Percentiles rank a stretch among this genome's conserved stretches.
Evolutionary conservation across 2,113 vertebrate genomes (phyloP).

Genomic region (Stigmatopora nigra): DNA sequence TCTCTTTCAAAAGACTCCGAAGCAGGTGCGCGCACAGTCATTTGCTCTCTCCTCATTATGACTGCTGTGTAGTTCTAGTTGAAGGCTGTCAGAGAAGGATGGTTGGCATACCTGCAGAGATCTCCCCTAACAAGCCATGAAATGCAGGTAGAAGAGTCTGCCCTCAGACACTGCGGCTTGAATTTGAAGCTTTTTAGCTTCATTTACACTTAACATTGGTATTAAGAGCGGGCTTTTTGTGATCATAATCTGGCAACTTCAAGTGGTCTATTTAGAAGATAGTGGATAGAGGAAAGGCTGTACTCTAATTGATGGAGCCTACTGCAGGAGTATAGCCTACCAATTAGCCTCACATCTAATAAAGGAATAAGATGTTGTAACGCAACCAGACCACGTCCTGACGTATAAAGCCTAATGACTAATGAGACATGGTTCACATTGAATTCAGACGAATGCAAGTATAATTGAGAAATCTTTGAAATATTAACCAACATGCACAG

Average conservation of each 20-base stretch:
- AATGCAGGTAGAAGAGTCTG: conserved; percentile 74
- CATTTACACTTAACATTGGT: conserved; percentile 75
- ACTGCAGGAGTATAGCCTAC: conserved; percentile 57
- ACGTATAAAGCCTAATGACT: conserved; percentile 66
- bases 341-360: conserved; percentile 72
- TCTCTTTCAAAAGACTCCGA: conserved; percentile 49
- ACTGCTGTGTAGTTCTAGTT: conserved; percentile 74
- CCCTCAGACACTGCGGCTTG: conserved; percentile 67
- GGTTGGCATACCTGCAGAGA: conserved; percentile 71
- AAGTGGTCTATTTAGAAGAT: conserved; percentile 60
- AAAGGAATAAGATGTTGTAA: conserved; percentile 67
- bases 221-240: conserved; percentile 75
- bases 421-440: conserved; percentile 61
- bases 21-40: conserved; percentile 35
- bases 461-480: not conserved
- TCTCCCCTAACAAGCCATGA: conserved; percentile 80
- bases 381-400: conserved; percentile 58
- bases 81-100: conserved; percentile 74
- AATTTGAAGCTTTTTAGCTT: conserved; percentile 70
- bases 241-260: conserved; percentile 71
- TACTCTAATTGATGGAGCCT: conserved; percentile 72
- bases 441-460: not conserved
- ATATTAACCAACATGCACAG: not conserved
- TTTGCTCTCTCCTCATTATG: conserved; percentile 78
- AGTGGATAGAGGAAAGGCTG: conserved; percentile 55